Evolutionary conservation across 1,140 invertebrate species (phyloP), one percentile per base, ranked within the genome.

Genomic region (Cotesia chilonis): DNA sequence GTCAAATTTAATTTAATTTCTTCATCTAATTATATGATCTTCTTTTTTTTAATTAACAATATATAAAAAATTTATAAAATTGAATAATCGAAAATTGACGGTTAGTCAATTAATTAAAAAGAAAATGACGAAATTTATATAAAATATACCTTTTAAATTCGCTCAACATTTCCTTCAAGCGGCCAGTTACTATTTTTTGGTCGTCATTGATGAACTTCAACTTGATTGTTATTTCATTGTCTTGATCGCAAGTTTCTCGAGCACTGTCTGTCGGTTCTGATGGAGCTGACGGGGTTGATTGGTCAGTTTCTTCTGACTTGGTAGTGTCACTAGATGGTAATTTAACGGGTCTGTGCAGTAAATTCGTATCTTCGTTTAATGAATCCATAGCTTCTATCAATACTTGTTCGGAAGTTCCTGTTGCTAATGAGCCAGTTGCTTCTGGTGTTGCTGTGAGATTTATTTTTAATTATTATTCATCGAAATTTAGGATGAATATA

Each of bases 141-240:
- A 28, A 28, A 28, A 28, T 28, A 28, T 28, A 28, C 94, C 92
- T 92, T 91, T 95, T 96, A 86, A 97, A 97, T 84, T 95, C 92
- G 67, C 92, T 94, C 73, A 97, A 85, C 70, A 90, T 88, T 82
- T 95, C 94, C 73, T 92, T 89, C 36, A 92, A 88, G 72, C 89
- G 91, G 3, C 92, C 94, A 78, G 92, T 91, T 0, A 96, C 95
- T 68, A 93, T 82, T 84, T 92, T 93, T 74, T 94, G 89, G 59
- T 94, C 94, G 79, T 96, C 95, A 82, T 96, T 95, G 51, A 96
- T 89, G 81, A 94, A 96, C 83, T 95, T 96, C 2, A 97, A 84
- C 78, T 93, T 91, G 73, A 96, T 93, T 52, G 90, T 88, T 75
- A 95, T 93, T 70, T 88, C 86, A 55, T 87, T 87, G 38, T 76